Percentiles rank a stretch among this genome's conserved stretches.
Conservation (phyloP, 2,888 invertebrate genomes). For the Disparrhopalites patrizii region DNA sequence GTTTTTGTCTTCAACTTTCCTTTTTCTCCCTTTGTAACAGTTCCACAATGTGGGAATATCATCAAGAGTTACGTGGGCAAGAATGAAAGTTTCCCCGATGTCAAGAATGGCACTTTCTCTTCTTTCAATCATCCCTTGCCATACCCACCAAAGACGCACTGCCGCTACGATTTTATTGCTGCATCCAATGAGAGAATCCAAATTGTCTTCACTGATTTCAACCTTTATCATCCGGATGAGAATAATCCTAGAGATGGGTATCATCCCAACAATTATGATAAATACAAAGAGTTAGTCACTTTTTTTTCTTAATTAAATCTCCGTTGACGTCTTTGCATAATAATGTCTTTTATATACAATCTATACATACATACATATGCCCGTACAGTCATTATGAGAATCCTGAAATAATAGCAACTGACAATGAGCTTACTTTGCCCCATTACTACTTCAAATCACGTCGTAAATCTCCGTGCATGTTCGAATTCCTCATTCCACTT, state of each 20-base stretch:
- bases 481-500: too few relatives aligned
- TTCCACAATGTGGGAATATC: slow-evolving; percentile 41
- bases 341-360: too few relatives aligned
- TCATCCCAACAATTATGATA: neutral
- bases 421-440: too few relatives aligned
- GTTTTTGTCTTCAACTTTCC: too few relatives aligned
- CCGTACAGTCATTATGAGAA: too few relatives aligned
- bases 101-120: slow-evolving; percentile 69
- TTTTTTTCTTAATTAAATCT: too few relatives aligned
- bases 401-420: too few relatives aligned
- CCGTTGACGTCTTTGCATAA: too few relatives aligned
- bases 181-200: slow-evolving; percentile 78
- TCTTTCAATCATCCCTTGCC: slow-evolving; percentile 81
- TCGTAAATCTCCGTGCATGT: too few relatives aligned
- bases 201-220: slow-evolving; percentile 79
- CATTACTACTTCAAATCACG: too few relatives aligned
- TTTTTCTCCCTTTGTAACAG: slow-evolving; percentile 32
- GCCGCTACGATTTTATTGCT: slow-evolving; percentile 87
- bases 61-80: slow-evolving; percentile 67
- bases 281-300: slow-evolving; percentile 7
- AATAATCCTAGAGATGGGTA: slow-evolving; percentile 20
- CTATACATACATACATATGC: too few relatives aligned
- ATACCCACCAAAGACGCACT: slow-evolving; percentile 74
- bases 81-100: slow-evolving; percentile 52
- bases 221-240: slow-evolving; percentile 62